A percentile compares a stretch with the other conserved stretches of the same genome.
Evolutionary conservation across 2,888 invertebrate genomes (phyloP).

Genomic region (Bhutanitis thaidina): DNA sequence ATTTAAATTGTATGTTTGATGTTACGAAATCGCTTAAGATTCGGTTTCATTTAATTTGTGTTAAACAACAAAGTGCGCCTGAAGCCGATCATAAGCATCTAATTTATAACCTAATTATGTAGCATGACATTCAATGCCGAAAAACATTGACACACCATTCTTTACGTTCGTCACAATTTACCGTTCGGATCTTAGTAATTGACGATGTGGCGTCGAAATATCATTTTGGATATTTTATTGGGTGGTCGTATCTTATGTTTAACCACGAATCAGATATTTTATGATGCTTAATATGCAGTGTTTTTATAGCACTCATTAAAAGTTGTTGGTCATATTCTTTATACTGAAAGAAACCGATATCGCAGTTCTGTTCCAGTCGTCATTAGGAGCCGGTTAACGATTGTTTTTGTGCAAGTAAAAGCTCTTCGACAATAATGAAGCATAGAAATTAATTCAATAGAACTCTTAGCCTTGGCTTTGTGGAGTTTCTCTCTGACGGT

Average conservation of each 20-base stretch:
- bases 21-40: background rate
- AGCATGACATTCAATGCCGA: conserved; percentile 22
- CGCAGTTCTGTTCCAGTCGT: conserved; percentile 5
- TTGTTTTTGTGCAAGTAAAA: conserved; percentile 21
- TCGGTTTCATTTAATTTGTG: background rate
- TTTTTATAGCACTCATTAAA: conserved; percentile 14
- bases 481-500: conserved; percentile 18
- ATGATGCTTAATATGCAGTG: background rate
- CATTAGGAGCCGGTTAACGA: conserved; percentile 15
- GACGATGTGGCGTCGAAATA: conserved; percentile 20
- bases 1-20: too few relatives aligned
- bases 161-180: conserved; percentile 21
- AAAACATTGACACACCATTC: conserved; percentile 13
- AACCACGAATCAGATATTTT: background rate
- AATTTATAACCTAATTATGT: conserved; percentile 22
- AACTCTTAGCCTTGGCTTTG: conserved; percentile 14
- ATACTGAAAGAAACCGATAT: conserved; percentile 11
- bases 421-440: conserved; percentile 12
- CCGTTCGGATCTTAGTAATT: conserved; percentile 6
- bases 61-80: conserved; percentile 1
- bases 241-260: conserved; percentile 17
- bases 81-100: conserved; percentile 19
- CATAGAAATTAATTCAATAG: conserved; percentile 17
- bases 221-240: conserved; percentile 18
- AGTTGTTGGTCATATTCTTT: background rate